Percentiles rank a stretch among this genome's conserved stretches.
These are phyloP conservation scores for Protodeltote pygarga DNA, from an alignment of 2,888 invertebrate genomes.

Conservation along the genomic window DNA sequence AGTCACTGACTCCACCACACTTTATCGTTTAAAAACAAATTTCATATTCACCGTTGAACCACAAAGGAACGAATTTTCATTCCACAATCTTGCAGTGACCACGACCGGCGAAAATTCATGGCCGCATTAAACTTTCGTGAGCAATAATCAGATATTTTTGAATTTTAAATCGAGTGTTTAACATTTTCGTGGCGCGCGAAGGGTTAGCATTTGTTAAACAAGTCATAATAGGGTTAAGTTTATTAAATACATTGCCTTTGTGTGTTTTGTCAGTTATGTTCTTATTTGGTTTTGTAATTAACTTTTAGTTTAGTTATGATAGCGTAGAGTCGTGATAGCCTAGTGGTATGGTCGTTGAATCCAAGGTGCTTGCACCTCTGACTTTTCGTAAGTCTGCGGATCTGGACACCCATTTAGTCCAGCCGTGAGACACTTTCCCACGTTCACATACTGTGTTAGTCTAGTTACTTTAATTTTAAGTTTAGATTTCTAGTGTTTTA, in stretches of 20 bases:
- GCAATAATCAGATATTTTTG: constrained; percentile 66
- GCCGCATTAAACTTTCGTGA: constrained; percentile 58
- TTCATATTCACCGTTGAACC: constrained; percentile 1
- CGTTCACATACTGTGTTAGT: no score
- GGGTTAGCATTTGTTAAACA: constrained; percentile 41
- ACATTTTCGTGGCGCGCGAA: constrained; percentile 60
- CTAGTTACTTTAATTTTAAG: no score
- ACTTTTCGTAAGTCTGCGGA: no score
- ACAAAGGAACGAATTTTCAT: constrained; percentile 17
- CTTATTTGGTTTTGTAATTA: constrained; percentile 17
- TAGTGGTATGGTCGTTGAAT: no score
- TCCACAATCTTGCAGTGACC: constrained; percentile 34
- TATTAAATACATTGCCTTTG: constrained; percentile 38
- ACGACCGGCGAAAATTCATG: constrained; percentile 59
- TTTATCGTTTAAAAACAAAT: not conserved
- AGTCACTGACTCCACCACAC: not conserved
- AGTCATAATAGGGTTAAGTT: constrained; percentile 42
- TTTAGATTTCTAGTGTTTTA: no score
- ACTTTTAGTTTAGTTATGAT: no score
- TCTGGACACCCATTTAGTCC: no score
- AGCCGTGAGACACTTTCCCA: no score
- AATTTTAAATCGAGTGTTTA: constrained; percentile 69
- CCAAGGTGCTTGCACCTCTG: no score
- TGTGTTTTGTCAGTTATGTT: constrained; percentile 9
- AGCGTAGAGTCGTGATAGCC: no score